Base-by-base conservation (phyloP, 2,797 vertebrate species). In the Calcarius lapponicus region DNA sequence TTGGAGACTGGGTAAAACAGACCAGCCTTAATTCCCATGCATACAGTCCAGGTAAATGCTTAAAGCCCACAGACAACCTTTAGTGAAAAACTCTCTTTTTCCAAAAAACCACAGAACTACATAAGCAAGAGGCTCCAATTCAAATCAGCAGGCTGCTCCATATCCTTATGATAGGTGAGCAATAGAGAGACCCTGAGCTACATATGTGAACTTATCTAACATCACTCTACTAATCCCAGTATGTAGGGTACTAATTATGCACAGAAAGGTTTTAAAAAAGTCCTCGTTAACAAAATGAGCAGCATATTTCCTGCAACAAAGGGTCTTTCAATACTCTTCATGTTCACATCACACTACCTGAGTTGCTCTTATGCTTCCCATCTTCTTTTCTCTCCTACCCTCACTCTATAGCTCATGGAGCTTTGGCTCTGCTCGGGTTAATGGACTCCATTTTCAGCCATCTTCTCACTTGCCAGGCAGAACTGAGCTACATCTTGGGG, bases 1-100 rank as follows among this genome's bases (percentile, higher is more conserved):
- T 57, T 34, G 43, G 17, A 60, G 36, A 19, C 34, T 47, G 66
- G 25, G 7, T 81, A 65, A 61, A 87, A 72, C 34, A 75, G 47
- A 40, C 3, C 34, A 40, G 47, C 34, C 34, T 65, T 47, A 72
- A 79, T 47, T 45, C 34, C 42, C 13, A 28, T 6, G 17, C 62
- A 71, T 29, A n/a, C 1, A 17, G 21, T 53, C 26, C 28, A 20
- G 19, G 24, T 31, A 60, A 80, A 45, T 36, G 43, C 28, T 82
- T 80, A 42, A 72, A 85, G 40, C 10, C 53, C 0, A 0, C 11
- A 24, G 6, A 17, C 12, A 42, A 26, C 22, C 42, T 50, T 38
- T 6, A 67, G 61, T 26, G 24, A 60, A 81, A 91, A 58, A 15
- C 14, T 74, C 26, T 36, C 17, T 17, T 42, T 89, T 56, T 48